Conservation (phyloP, 2,797 vertebrate genomes). For the Discoglossus pictus region DNA sequence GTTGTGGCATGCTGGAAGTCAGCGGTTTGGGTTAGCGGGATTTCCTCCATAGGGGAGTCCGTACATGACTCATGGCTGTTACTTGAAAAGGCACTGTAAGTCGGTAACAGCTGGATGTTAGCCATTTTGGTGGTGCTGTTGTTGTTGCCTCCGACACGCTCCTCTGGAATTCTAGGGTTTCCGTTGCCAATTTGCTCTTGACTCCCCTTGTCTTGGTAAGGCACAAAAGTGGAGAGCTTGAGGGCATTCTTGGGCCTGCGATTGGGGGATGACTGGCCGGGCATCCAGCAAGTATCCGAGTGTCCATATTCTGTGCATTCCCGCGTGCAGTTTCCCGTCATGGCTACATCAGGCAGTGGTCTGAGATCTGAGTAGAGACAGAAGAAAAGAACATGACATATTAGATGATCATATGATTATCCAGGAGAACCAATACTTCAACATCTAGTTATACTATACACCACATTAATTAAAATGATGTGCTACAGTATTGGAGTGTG, state of each 20-base stretch:
- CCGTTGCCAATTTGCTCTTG: constrained; percentile 90
- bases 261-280: constrained; percentile 90
- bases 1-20: constrained; percentile 88
- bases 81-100: constrained; percentile 96
- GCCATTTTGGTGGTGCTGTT: constrained; percentile 86
- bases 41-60: constrained; percentile 95
- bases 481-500: too few species aligned
- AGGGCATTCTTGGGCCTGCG: constrained; percentile 88
- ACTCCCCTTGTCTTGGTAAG: constrained; percentile 97
- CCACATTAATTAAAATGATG: too few species aligned
- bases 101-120: constrained; percentile 94
- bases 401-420: not conserved
- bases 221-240: constrained; percentile 98
- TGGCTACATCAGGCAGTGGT: constrained; percentile 94
- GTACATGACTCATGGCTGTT: constrained; percentile 91
- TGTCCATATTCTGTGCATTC: constrained; percentile 98
- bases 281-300: constrained; percentile 99
- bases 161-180: constrained; percentile 91
- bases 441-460: too few species aligned
- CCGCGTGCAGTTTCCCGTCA: constrained; percentile 96
- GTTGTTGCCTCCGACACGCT: constrained; percentile 67
- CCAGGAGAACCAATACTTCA: not conserved
- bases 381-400: not conserved
- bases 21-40: constrained; percentile 92
- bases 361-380: constrained; percentile 80